Conservation (phyloP, 2,888 invertebrate species). For the Diarsia dahlii region DNA sequence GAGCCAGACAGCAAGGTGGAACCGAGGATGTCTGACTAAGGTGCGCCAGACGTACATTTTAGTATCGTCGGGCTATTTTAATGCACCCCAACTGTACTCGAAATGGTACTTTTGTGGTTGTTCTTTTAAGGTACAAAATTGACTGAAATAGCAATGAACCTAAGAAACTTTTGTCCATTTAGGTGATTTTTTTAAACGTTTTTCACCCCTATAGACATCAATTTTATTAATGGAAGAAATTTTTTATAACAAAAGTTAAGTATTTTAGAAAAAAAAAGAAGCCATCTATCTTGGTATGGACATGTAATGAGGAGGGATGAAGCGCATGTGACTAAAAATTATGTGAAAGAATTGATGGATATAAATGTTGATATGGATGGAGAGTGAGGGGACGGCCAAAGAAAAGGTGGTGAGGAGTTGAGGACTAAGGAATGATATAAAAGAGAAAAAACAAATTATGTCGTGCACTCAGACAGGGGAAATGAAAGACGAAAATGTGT, state of each 20-base stretch:
- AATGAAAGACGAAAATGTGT: no score
- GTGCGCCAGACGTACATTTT: slow-evolving; percentile 32
- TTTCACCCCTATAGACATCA: background rate
- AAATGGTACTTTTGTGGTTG: background rate
- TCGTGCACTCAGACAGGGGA: no score
- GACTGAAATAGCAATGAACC: background rate
- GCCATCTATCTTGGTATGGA: no score
- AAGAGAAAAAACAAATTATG: no score
- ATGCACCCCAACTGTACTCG: slow-evolving; percentile 6
- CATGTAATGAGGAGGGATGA: no score
- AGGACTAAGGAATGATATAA: no score
- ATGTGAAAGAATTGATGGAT: no score
- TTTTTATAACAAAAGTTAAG: background rate
- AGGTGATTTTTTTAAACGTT: background rate
- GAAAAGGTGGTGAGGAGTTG: no score
- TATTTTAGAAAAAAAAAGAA: no score
- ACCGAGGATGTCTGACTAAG: slow-evolving; percentile 13
- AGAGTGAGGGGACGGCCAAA: no score
- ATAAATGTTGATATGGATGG: no score
- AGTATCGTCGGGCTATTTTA: slow-evolving; percentile 25
- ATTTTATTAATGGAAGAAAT: background rate
- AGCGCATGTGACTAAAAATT: no score
- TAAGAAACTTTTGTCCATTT: background rate
- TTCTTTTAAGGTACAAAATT: slow-evolving; percentile 6
- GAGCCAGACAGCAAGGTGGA: slow-evolving; percentile 13